Base-by-base conservation (phyloP, 2,888 invertebrate species). In the Andrena camellia region DNA sequence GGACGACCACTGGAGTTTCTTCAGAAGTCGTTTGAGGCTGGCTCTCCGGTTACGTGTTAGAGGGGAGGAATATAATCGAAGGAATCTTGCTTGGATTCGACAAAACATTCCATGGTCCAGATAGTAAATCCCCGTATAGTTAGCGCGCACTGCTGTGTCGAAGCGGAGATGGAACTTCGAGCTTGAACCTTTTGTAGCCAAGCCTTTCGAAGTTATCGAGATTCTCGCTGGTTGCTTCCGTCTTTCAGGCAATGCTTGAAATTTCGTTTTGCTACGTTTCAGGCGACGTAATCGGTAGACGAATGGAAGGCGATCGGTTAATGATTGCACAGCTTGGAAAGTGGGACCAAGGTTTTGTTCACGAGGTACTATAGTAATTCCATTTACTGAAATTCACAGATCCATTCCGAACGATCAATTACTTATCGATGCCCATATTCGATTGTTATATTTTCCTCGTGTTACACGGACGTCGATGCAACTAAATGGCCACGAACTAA, bases 291-390 rank as follows among this genome's bases (percentile, higher is more conserved):
- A 57, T 23, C 6, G 29, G 5, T 10, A 13, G 31, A 64, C 1
- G 2, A 20, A 10, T 10, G n/a, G 31, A 57, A 35, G n/a, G 23
- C 17, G 13, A 48, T 26, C 10, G 33, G 33, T 13, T 20, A 42
- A n/a, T 42, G 48, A 35, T 57, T 48, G 52, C 7, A 31, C 17
- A 42, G 62, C 35, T 67, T 66, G 23, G 59, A 31, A 26, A 62
- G 31, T 68, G 75, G 79, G 79, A 79, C 79, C 79, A 79, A 79
- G 48, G 33, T 69, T 79, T 75, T 48, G 59, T 71, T 71, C 35
- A n/a, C 23, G 20, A 35, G 23, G 20, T 52, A 35, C 23, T 35
- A 35, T 23, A 4, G 23, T 57, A 1, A 10, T 57, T 57, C 20
- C 23, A 10, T 57, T 10, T 26, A 42, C 23, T 8, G 26, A 57